Evolutionary conservation across 2,113 vertebrate species (phyloP).

Genomic region (Ammodramus savannarum): DNA sequence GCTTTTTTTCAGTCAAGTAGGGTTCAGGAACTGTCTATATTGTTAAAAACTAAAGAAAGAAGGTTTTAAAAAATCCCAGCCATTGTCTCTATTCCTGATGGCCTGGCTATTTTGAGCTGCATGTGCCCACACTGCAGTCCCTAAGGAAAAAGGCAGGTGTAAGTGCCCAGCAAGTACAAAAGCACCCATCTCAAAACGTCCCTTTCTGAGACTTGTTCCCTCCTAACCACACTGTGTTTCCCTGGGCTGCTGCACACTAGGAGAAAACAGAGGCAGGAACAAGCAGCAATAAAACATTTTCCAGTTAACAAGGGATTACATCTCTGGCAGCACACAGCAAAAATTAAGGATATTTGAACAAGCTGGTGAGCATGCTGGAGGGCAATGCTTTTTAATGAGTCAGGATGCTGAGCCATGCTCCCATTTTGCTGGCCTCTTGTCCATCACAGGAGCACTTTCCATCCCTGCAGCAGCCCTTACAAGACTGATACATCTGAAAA

Average conservation of each 20-base stretch:
- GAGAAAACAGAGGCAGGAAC: not conserved
- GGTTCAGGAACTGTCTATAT: not conserved
- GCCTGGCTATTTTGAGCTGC: not conserved
- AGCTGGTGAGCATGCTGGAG: not conserved
- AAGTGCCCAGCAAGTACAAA: not conserved
- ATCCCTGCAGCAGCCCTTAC: not conserved
- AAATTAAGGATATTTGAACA: not conserved
- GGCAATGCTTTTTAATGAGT: not conserved
- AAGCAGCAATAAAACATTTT: not conserved
- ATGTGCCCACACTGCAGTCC: not conserved
- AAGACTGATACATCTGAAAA: not conserved
- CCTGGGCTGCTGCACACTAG: not conserved
- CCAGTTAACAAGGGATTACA: not conserved
- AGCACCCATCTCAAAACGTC: not conserved
- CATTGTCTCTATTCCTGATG: not conserved
- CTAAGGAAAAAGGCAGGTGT: not conserved
- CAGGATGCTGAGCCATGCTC: not conserved
- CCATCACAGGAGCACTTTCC: not conserved
- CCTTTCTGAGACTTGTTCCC: not conserved
- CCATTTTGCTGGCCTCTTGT: rapidly evolving
- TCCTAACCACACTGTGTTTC: not conserved
- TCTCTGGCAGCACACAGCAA: not conserved
- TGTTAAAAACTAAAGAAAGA: not conserved
- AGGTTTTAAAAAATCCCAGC: not conserved
- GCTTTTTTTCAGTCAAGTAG: not conserved